Percentiles rank a stretch among this genome's conserved stretches.
phyloP scores from a whole-genome alignment of 1,140 invertebrate genomes.

The Colletes gigas region DNA sequence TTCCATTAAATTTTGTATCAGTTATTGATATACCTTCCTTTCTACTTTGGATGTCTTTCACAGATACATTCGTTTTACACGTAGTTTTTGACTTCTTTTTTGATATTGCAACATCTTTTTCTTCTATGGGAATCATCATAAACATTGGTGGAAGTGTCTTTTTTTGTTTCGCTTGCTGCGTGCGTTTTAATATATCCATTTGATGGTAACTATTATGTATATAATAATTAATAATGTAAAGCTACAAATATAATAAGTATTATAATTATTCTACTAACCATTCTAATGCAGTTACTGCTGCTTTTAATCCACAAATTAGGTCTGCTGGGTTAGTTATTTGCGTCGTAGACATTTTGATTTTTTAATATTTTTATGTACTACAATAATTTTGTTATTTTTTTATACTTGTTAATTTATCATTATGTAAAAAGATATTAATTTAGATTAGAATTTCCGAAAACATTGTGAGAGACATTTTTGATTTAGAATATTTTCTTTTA shows the following conservation, averaged over 20 bases:
- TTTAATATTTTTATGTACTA: neutral
- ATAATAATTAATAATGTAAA: neutral
- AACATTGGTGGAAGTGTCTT: neutral
- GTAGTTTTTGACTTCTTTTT: neutral
- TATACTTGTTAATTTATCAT: neutral
- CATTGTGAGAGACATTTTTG: neutral
- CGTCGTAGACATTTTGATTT: neutral
- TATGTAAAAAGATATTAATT: neutral
- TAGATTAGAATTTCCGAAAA: neutral
- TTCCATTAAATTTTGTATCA: neutral
- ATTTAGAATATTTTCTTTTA: neutral
- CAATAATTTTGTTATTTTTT: neutral
- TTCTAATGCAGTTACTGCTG: neutral
- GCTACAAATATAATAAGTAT: too few species aligned
- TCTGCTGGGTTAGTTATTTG: neutral
- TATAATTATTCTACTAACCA: neutral
- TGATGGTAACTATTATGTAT: neutral
- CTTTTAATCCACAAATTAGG: slow-evolving; percentile 5
- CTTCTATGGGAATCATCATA: slow-evolving; percentile 42
- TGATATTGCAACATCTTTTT: neutral
- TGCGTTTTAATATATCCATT: neutral
- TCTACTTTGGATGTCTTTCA: neutral
- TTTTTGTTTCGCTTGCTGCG: slow-evolving; percentile 1
- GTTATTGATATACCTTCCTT: neutral
- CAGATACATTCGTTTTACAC: neutral